Percentiles rank a stretch among this genome's conserved stretches.
Evolutionary conservation across 2,113 vertebrate species (phyloP).

Genomic region (Grammomys dolichurus): DNA sequence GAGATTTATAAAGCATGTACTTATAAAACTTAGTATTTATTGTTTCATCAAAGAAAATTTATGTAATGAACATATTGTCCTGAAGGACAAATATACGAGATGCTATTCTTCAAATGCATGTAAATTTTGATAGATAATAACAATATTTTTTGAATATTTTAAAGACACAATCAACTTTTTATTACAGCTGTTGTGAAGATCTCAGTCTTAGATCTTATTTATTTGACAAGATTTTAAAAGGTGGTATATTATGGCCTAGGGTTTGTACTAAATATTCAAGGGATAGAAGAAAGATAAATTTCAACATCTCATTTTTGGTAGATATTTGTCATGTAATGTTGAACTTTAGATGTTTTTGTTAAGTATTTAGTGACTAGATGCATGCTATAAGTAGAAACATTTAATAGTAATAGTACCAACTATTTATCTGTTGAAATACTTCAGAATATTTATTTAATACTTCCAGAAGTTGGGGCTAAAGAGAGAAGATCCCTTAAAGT

Average conservation of each 20-base stretch:
- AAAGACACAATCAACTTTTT: background rate
- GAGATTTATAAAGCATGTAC: background rate
- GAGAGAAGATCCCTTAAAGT: background rate
- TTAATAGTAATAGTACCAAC: background rate
- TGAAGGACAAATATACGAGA: background rate
- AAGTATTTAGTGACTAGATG: background rate
- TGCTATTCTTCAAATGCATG: background rate
- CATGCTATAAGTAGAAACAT: background rate
- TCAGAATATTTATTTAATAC: background rate
- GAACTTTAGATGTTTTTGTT: background rate
- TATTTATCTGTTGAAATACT: background rate
- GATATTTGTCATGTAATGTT: background rate
- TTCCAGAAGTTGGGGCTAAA: rapidly evolving
- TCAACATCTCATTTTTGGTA: background rate
- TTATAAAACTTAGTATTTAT: background rate
- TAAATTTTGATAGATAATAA: background rate
- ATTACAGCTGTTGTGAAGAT: background rate
- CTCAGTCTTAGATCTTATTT: background rate
- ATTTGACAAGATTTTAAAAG: background rate
- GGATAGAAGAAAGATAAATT: background rate
- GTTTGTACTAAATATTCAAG: background rate
- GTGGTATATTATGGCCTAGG: background rate
- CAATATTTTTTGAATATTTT: background rate
- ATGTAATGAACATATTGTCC: background rate
- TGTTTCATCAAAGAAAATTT: background rate